Conservation (phyloP, 64 coral and sea anemone species). For the Platygyra sinensis region DNA sequence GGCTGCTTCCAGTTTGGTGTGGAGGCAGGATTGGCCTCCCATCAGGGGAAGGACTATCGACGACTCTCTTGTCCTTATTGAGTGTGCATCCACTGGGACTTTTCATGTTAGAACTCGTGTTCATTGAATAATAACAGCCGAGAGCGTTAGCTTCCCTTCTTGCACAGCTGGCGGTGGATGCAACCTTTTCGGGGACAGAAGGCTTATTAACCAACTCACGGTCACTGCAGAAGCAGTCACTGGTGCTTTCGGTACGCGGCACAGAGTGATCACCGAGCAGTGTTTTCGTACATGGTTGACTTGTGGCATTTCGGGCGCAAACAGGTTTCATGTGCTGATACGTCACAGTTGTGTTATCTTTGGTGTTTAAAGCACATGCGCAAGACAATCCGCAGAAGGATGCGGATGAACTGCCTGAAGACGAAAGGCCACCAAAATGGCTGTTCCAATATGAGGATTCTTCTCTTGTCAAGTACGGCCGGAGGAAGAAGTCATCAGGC, state of each 20-base stretch:
- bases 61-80: too few species aligned
- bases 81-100: too few species aligned
- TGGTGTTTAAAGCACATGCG: too few species aligned
- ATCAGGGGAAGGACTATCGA: too few species aligned
- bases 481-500: conserved; percentile 9
- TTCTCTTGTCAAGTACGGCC: conserved; percentile 24
- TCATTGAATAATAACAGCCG: too few species aligned
- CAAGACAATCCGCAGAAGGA: not conserved
- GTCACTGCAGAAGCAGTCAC: not conserved
- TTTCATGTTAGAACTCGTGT: too few species aligned
- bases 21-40: too few species aligned
- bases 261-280: too few species aligned
- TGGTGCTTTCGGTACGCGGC: not conserved
- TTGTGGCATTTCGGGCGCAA: not conserved
- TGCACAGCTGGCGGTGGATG: not conserved
- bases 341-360: too few species aligned
- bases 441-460: conserved; percentile 23
- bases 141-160: not conserved
- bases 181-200: not conserved
- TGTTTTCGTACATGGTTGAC: not conserved
- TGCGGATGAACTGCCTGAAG: not conserved
- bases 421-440: not conserved
- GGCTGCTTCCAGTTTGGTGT: too few species aligned
- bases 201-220: not conserved
- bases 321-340: not conserved